A percentile compares a stretch with the other conserved stretches of the same genome.
Conservation (phyloP, 2,113 vertebrate species). For the Percopsis transmontana region DNA sequence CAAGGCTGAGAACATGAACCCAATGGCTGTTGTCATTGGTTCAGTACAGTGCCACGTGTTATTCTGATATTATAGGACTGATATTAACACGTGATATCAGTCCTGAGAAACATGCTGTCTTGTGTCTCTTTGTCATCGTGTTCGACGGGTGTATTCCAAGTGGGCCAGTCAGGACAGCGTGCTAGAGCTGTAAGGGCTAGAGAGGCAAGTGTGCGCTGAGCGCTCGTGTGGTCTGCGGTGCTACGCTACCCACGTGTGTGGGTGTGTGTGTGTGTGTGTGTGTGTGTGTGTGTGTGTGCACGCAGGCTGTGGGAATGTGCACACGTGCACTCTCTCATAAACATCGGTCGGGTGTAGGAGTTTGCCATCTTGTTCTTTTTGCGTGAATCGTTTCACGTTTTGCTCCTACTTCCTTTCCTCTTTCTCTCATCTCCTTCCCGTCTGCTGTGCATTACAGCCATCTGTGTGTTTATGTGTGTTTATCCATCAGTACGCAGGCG, state of each 20-base stretch:
- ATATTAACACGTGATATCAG: too few relatives aligned
- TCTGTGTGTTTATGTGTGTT: constrained; percentile 46
- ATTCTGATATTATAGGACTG: too few relatives aligned
- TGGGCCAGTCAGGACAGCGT: constrained; percentile 75
- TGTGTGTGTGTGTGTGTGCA: neutral
- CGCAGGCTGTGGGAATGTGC: neutral
- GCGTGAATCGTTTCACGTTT: neutral
- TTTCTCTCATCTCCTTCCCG: constrained; percentile 22
- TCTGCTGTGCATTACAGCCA: neutral
- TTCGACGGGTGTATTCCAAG: constrained; percentile 64
- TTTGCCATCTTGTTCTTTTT: neutral
- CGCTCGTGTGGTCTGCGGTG: constrained; percentile 38
- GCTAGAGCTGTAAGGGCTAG: constrained; percentile 80
- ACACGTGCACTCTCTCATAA: neutral
- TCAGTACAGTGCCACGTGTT: neutral
- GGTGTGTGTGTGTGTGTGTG: neutral
- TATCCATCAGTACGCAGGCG: constrained; percentile 88
- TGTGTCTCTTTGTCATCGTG: constrained; percentile 29
- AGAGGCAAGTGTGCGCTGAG: constrained; percentile 16
- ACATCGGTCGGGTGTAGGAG: neutral
- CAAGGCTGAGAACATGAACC: neutral
- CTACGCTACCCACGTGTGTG: constrained; percentile 12
- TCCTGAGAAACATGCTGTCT: neutral
- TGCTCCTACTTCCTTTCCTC: constrained; percentile 3
- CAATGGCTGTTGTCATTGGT: neutral